Percentiles rank a stretch among this genome's conserved stretches.
Evolutionary conservation across 2,888 invertebrate species (phyloP).

Genomic region (Abrostola tripartita): DNA sequence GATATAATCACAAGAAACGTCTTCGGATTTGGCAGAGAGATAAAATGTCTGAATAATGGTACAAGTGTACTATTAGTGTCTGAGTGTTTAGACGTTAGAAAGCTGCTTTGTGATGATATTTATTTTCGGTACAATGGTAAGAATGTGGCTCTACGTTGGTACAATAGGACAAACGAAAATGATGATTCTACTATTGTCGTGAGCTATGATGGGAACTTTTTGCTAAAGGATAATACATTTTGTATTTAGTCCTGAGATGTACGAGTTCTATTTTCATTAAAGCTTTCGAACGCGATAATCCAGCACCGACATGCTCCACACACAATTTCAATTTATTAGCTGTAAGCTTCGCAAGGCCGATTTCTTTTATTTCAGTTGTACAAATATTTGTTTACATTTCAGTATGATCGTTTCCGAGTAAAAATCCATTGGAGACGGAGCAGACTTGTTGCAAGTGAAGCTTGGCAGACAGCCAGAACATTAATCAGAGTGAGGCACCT

Average conservation of each 20-base stretch:
- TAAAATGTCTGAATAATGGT: constrained; percentile 58
- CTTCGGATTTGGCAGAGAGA: constrained; percentile 63
- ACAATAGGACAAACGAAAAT: constrained; percentile 6
- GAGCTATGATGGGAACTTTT: constrained; percentile 3
- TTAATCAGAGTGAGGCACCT: constrained; percentile 70
- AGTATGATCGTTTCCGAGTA: constrained; percentile 40
- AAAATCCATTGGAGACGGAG: constrained; percentile 44
- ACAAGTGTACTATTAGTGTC: constrained; percentile 57
- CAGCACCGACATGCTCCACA: too few species aligned
- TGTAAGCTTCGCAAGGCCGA: not conserved
- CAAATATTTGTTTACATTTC: constrained; percentile 48
- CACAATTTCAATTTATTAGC: constrained; percentile 5
- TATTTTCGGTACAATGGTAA: constrained; percentile 45
- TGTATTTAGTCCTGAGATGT: too few species aligned
- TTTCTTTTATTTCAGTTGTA: constrained; percentile 30
- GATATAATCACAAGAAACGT: constrained; percentile 60
- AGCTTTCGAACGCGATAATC: not conserved
- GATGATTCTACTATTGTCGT: constrained; percentile 19
- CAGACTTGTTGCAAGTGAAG: constrained; percentile 65
- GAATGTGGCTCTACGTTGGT: constrained; percentile 26
- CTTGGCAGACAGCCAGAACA: constrained; percentile 68
- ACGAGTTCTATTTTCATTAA: not conserved
- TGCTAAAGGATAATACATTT: not conserved
- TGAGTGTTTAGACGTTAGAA: constrained; percentile 53
- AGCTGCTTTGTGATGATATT: constrained; percentile 48